phyloP scores from a whole-genome alignment of 2,113 vertebrate species.

The Abramis brama region DNA sequence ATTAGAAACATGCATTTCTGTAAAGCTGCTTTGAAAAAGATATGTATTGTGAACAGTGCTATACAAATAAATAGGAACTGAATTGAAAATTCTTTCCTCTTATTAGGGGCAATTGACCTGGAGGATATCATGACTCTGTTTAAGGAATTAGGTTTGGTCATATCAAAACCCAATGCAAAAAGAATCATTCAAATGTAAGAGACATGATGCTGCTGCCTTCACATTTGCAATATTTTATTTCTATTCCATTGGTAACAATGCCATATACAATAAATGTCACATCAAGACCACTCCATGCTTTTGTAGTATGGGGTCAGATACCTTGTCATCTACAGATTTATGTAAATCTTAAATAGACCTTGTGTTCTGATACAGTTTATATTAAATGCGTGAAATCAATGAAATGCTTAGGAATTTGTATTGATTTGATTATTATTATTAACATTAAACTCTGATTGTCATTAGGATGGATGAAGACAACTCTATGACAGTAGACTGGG shows the following conservation, averaged over 20 bases:
- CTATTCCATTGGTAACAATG: too few species aligned
- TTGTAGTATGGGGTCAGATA: background rate
- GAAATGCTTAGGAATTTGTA: background rate
- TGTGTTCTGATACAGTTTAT: background rate
- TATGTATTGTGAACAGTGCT: too few species aligned
- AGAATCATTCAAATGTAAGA: constrained; percentile 80
- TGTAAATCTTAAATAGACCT: background rate
- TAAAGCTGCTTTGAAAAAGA: too few species aligned
- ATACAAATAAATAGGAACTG: too few species aligned
- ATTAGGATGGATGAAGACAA: constrained; percentile 76
- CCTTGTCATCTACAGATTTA: background rate
- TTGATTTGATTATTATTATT: background rate
- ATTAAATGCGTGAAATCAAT: background rate
- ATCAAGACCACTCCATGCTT: background rate
- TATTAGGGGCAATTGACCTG: constrained; percentile 75
- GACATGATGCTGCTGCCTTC: constrained; percentile 28
- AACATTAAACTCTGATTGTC: constrained; percentile 32
- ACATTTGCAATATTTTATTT: background rate
- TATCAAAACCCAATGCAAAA: constrained; percentile 76
- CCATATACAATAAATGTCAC: too few species aligned
- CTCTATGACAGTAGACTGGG: constrained; percentile 78
- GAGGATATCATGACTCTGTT: constrained; percentile 77
- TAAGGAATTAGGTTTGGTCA: constrained; percentile 77
- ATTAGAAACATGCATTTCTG: too few species aligned
- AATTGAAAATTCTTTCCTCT: constrained; percentile 64